Evolutionary conservation across 2,113 vertebrate genomes (phyloP), one percentile per base, ranked within the genome.

Genomic region (Zosterops lateralis): DNA sequence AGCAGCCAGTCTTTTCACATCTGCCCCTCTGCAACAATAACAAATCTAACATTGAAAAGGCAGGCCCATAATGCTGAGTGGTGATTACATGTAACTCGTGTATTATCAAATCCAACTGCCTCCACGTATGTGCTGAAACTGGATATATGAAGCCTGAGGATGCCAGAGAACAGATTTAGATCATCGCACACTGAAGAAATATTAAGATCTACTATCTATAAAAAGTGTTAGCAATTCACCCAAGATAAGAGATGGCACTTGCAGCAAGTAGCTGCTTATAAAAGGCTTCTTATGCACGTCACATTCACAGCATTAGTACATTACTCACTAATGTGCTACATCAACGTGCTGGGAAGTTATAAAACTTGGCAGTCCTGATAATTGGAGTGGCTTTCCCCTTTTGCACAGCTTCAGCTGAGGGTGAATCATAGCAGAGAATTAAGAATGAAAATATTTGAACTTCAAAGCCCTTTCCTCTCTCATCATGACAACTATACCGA

Each of bases 151-250:
- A 84, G 90, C 77, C 77, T 18, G 9, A 73, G n/a, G 81, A 93
- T 84, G 93, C 75, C 87, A 87, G 56, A 40, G 57, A 95, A 92
- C 93, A 93, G 60, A 96, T 94, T 95, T 89, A 96, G 95, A 86
- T 81, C 84, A 80, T 88, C 48, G 15, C 40, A 54, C 73, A 81
- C 72, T 77, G 44, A 90, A 93, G 74, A 93, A 84, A 92, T 84
- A 79, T 68, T 77, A 95, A 96, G 90, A 93, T 90, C 70, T 65
- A 42, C 56, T 72, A 64, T 85, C 64, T 94, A 96, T 94, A 89
- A 96, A 95, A 95, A 94, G 83, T 17, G 25, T 36, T 79, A 89
- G 88, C 54, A 78, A 58, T 72, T 88, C 76, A 72, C 58, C 78
- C 62, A 86, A 74, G 73, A 94, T 60, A 92, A 84, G 67, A 85